Evolutionary conservation across 2,888 invertebrate genomes (phyloP), one percentile per base, ranked within the genome.

Genomic region (Artemia sp.): DNA sequence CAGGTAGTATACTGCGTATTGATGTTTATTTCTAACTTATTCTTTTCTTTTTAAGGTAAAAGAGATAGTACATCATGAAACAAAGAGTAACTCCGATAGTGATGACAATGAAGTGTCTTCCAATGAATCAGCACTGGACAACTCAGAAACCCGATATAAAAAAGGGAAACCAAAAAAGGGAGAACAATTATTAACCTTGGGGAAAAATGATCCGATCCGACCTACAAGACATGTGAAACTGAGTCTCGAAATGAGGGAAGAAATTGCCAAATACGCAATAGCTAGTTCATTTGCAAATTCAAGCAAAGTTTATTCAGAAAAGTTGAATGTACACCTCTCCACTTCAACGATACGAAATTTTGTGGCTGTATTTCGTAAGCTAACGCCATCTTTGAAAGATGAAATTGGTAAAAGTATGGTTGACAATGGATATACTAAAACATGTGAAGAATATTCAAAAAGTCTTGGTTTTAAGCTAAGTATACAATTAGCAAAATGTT

Each of bases 231-330:
- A 58, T 24, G 64, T 9, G 24, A 58, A 58, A 10, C 11, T 58
- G 11, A 24, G 24, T 24, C 64, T 58, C 14, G 64, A 9, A n/a
- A n/a, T 58, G 14, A 58, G 64, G 24, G 64, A 58, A 19, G 64
- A 58, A 58, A 58, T 58, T 19, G 64, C 64, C 9, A 58, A 58
- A 24, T 58, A 19, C 24, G 64, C 64, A 58, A n/a, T 58, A 9
- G 64, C n/a, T 19, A n/a, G 24, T 58, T 58, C 64, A n/a, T 8
- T 10, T 58, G 10, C 64, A 9, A 24, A 58, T 19, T n/a, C 64
- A 10, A n/a, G 24, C 8, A 58, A 58, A 24, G 64, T 58, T 8
- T 58, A 58, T 24, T 58, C 11, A 24, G 10, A 58, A n/a, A 58
- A 58, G 24, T 24, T 58, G 64, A 10, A 58, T n/a, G 24, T 58